phyloP scores from a whole-genome alignment of 2,888 invertebrate genomes.

The Tryphoninae sp. region DNA sequence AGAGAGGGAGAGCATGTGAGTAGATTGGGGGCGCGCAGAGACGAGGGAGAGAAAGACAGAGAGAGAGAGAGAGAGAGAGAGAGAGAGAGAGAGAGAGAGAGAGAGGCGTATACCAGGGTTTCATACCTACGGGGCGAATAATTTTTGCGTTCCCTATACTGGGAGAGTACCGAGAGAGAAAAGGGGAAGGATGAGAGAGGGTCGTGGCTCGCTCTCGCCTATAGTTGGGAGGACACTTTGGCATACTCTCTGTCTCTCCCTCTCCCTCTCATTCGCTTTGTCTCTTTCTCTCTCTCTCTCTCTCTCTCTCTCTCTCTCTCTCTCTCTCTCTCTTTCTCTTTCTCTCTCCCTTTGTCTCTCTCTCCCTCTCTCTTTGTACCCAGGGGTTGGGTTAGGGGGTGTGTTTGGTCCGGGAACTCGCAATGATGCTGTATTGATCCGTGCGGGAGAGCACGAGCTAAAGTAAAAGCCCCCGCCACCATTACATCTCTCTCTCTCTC shows the following conservation, averaged over 20 bases:
- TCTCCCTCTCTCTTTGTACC: neutral
- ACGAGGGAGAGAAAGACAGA: conserved; percentile 25
- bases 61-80: conserved; percentile 6
- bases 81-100: conserved; percentile 27
- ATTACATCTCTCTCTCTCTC: conserved; percentile 73
- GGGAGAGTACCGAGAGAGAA: conserved; percentile 34
- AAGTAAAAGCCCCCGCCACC: conserved; percentile 78
- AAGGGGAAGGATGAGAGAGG: conserved; percentile 30
- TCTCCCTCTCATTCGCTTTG: conserved; percentile 7
- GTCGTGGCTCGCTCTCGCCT: conserved; percentile 37
- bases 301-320: conserved; percentile 1
- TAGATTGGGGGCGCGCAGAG: conserved; percentile 8
- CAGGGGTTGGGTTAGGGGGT: conserved; percentile 71
- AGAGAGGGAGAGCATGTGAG: neutral
- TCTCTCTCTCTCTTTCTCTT: conserved; percentile 16
- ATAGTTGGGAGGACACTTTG: conserved; percentile 62
- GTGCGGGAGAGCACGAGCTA: conserved; percentile 75
- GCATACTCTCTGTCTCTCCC: conserved; percentile 22
- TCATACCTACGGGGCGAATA: conserved; percentile 54
- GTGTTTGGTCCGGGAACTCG: conserved; percentile 79
- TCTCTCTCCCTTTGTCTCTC: neutral
- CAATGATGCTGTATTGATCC: conserved; percentile 81
- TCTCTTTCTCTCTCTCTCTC: conserved; percentile 1
- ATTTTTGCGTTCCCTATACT: conserved; percentile 62
- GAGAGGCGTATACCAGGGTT: conserved; percentile 43